Evolutionary conservation across 2,113 vertebrate genomes (phyloP), one percentile per base, ranked within the genome.

Genomic region (Phoxinus phoxinus): DNA sequence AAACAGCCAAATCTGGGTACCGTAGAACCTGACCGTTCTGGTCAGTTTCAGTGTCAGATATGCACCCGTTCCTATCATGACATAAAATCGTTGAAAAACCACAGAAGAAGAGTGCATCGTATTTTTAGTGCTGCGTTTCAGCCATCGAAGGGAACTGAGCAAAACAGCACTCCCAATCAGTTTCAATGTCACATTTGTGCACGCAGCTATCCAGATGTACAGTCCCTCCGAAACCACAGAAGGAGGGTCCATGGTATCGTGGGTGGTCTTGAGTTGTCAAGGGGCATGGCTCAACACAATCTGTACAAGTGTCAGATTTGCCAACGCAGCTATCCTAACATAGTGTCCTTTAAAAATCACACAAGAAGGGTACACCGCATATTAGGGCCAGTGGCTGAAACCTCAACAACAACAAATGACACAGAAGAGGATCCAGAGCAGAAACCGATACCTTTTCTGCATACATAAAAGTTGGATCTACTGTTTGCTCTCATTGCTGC

Each of bases 201-300:
- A 83, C 91, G 93, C 12, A 92, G 79, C 2, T 95, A 94, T 84
- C 89, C 91, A 1, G 93, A 85, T 85, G 87, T 94, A 7, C 92
- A 92, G 74, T 94, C 94, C 0, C 91, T 95, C 6, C 94, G 93
- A 90, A 94, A 94, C 90, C 95, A 95, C 89, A 92, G 91, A 53
- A 90, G 93, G 76, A 93, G 92, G 82, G 92, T 94, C 74, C 94
- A 95, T 91, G 91, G 90, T 41, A 93, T 94, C 63, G 86, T 93
- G 89, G 91, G 87, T 72, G 93, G 92, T 37, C 77, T 86, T 25
- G 85, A 87, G 35, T 9, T 84, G 48, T 61, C 58, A 2, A 86
- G 81, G 35, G 87, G 87, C 10, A n/a, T 81, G 12, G 2, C 71
- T 59, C 76, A 30, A 32, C 87, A 87, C 13, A 83, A 77, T 77